A percentile compares a stretch with the other conserved stretches of the same genome.
Evolutionary conservation across 2,797 vertebrate genomes (phyloP).

Genomic region (Hylomyscus alleni): DNA sequence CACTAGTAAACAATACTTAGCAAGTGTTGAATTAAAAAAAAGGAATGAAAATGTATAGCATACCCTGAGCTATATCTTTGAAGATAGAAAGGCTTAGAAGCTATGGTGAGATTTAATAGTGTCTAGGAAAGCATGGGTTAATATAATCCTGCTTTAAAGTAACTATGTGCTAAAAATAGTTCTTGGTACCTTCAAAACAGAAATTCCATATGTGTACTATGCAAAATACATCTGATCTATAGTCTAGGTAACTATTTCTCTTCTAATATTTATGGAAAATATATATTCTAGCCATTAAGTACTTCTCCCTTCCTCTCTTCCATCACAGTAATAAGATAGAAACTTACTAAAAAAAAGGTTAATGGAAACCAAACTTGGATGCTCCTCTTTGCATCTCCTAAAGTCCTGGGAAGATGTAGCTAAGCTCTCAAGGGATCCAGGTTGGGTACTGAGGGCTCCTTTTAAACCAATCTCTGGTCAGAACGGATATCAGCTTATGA

Average conservation of each 20-base stretch:
- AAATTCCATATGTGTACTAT: constrained; percentile 36
- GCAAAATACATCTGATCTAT: not conserved
- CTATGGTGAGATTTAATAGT: not conserved
- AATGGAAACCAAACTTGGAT: constrained; percentile 12
- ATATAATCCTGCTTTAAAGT: constrained; percentile 51
- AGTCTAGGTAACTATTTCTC: not conserved
- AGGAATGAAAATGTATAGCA: not conserved
- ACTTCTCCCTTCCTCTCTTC: no score
- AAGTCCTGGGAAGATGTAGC: not conserved
- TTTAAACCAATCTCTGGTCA: constrained; percentile 33
- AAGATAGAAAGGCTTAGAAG: not conserved
- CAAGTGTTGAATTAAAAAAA: not conserved
- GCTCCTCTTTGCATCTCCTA: not conserved
- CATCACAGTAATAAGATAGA: not conserved
- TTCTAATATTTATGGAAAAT: constrained; percentile 59
- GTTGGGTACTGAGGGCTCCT: not conserved
- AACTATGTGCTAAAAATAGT: constrained; percentile 54
- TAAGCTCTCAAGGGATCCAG: constrained; percentile 25
- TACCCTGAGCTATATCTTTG: not conserved
- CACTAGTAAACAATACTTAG: not conserved
- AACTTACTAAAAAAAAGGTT: not conserved
- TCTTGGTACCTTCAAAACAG: constrained; percentile 31
- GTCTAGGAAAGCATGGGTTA: constrained; percentile 5
- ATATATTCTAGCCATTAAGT: not conserved
- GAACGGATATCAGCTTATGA: constrained; percentile 69